Conservation (phyloP, 2,888 invertebrate species). For the Tetragonula carbonaria region DNA sequence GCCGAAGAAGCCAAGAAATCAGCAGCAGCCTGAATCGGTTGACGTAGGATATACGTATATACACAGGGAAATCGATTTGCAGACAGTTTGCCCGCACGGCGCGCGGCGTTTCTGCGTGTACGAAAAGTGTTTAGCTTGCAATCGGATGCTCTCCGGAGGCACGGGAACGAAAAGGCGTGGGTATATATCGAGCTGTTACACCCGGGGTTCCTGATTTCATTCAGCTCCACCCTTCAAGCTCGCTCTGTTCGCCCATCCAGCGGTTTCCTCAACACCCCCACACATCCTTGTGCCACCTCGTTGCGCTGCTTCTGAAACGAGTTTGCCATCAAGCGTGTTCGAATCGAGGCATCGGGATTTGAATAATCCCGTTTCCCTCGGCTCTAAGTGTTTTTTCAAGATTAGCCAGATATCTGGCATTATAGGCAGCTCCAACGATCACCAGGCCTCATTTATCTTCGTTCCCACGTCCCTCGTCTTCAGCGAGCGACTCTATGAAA, state of each 20-base stretch:
- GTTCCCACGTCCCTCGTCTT: constrained; percentile 63
- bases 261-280: constrained; percentile 31
- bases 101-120: constrained; percentile 48
- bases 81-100: constrained; percentile 12
- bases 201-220: constrained; percentile 55
- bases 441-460: constrained; percentile 72
- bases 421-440: constrained; percentile 66
- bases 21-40: constrained; percentile 13
- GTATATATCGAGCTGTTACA: constrained; percentile 52
- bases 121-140: constrained; percentile 46
- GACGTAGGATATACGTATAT: background rate
- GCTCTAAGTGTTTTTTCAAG: constrained; percentile 74
- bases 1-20: background rate
- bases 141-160: constrained; percentile 26
- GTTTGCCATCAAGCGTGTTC: constrained; percentile 66
- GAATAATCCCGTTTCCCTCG: constrained; percentile 70
- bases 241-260: constrained; percentile 35
- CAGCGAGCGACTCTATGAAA: constrained; percentile 20
- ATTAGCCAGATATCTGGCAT: constrained; percentile 67
- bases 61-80: constrained; percentile 32
- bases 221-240: constrained; percentile 28
- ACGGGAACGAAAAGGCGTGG: constrained; percentile 21
- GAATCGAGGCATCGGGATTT: constrained; percentile 63
- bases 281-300: background rate
- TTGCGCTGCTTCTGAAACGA: constrained; percentile 66